A percentile compares a stretch with the other conserved stretches of the same genome.
Evolutionary conservation across 2,113 vertebrate genomes (phyloP).

Genomic region (Petrocephalus microphthalmus): DNA sequence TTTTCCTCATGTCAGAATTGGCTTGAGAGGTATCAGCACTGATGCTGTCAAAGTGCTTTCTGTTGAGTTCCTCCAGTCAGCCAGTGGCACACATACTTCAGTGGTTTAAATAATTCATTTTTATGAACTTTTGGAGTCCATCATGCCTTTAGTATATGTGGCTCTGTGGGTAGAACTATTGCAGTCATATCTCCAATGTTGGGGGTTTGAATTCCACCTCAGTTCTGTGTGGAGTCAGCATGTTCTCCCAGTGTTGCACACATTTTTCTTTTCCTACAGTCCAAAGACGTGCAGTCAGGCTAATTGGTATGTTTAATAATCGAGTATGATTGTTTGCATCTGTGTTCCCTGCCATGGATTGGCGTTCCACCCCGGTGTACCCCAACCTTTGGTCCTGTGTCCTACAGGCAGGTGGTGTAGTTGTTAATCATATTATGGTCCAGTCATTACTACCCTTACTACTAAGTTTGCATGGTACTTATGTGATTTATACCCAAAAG

Average conservation of each 20-base stretch:
- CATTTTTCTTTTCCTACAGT: background rate
- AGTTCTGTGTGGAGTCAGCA: background rate
- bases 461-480: background rate
- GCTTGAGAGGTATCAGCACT: background rate
- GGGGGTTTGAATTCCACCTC: background rate
- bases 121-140: background rate
- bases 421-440: background rate
- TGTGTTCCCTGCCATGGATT: background rate
- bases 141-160: background rate
- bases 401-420: background rate
- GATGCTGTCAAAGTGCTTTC: background rate
- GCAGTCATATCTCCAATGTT: background rate
- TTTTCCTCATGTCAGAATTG: background rate
- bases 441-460: background rate
- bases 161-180: background rate
- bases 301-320: background rate
- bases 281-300: background rate
- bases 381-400: background rate
- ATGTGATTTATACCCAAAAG: background rate
- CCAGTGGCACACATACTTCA: background rate
- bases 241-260: background rate
- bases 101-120: background rate
- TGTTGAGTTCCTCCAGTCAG: background rate
- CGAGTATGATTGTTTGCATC: background rate
- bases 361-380: background rate